Percentiles rank a stretch among this genome's conserved stretches.
These are phyloP conservation scores for Cryptus viduatorius DNA, from an alignment of 2,888 invertebrate species.

Conservation along the genomic window DNA sequence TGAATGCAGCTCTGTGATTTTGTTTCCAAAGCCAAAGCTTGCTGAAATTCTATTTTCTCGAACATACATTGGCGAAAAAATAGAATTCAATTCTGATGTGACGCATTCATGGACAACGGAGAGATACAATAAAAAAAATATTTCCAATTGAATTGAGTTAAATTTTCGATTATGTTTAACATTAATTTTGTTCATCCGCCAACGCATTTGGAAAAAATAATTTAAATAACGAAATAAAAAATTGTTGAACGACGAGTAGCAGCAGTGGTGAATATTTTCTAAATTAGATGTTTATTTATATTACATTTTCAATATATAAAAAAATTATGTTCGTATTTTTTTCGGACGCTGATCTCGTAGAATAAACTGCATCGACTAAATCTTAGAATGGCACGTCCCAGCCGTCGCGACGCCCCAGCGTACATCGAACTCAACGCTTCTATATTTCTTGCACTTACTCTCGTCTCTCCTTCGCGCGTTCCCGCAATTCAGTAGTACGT, in stretches of 20 bases:
- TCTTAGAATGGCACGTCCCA: not conserved
- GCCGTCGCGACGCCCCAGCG: conserved; percentile 17
- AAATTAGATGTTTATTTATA: too few species aligned
- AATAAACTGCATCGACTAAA: not conserved
- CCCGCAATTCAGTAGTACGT: not conserved
- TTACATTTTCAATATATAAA: too few species aligned
- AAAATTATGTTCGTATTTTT: not conserved
- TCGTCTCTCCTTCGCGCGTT: not conserved
- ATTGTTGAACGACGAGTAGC: too few species aligned
- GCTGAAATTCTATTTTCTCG: not conserved
- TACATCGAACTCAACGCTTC: conserved; percentile 12
- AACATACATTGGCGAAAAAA: not conserved
- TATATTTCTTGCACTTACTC: not conserved
- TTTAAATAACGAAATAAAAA: too few species aligned
- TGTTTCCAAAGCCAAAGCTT: not conserved
- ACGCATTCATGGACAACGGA: not conserved
- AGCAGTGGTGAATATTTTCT: too few species aligned
- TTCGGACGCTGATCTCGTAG: not conserved
- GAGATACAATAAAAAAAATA: not conserved
- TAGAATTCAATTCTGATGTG: not conserved
- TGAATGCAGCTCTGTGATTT: not conserved
- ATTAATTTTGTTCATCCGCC: not conserved
- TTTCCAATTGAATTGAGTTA: not conserved
- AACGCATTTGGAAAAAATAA: not conserved
- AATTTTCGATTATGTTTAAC: not conserved